Base-by-base conservation (phyloP, 2,113 vertebrate species). In the Rhinoderma darwinii region DNA sequence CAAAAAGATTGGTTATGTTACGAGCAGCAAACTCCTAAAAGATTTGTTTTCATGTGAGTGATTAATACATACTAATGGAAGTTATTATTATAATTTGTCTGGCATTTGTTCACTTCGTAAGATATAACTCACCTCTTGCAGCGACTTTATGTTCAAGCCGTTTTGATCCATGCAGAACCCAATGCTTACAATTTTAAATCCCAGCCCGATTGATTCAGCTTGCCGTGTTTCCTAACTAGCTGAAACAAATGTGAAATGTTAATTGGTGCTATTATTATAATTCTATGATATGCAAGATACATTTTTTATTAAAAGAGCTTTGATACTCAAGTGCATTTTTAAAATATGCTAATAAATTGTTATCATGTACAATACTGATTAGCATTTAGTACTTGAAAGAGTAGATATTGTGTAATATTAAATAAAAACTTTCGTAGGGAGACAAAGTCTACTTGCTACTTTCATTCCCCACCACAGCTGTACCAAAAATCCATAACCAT, bases 21-120 rank as follows among this genome's bases (percentile, higher is more conserved):
- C 10, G 12, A 61, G 30, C 35, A 81, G 78, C 20, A 61, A 80
- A 59, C 54, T 61, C 51, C 35, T 39, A n/a, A 80, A 80, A 80
- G 50, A n/a, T n/a, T 80, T 80, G 17, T 35, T 20, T 51, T 51
- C 32, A 35, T 54, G 50, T 35, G 25, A n/a, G 6, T 81, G 37
- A 81, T 81, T 81, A 61, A 61, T 81, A 61, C 12, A 41, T 81
- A 81, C 78, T 81, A 81, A 81, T 81, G 78, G 5, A 61, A 61
- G 56, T 43, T 25, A 81, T 81, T 61, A 81, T 81, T 61, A 39
- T 81, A 41, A 81, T 63, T 41, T 39, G 54, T 63, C 51, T 61
- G 27, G 35, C 68, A 39, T 61, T 61, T 43, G 35, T 63, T 61
- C 51, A 54, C 8, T 61, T 61, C 61, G 51, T n/a, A 81, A 61